Evolutionary conservation across 2,113 vertebrate species (phyloP).

Genomic region (Takifugu bimaculatus): DNA sequence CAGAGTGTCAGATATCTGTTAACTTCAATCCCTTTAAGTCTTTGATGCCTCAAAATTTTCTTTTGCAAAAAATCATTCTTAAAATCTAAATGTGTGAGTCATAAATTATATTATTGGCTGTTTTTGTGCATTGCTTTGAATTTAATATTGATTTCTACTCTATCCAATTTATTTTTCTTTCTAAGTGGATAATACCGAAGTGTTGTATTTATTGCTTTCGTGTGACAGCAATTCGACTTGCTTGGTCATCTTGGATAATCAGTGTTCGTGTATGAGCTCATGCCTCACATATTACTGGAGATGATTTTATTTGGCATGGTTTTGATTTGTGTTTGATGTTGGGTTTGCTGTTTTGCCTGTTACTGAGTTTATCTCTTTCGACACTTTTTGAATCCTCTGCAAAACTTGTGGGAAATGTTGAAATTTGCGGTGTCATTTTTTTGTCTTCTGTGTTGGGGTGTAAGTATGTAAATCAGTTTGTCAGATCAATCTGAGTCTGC

Average conservation of each 20-base stretch:
- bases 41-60: no score
- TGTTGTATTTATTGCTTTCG: constrained; percentile 70
- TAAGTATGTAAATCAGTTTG: constrained; percentile 20
- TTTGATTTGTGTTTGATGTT: constrained; percentile 11
- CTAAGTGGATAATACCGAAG: constrained; percentile 18
- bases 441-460: no score
- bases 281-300: constrained; percentile 9
- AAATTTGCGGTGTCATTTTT: constrained; percentile 10
- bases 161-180: constrained; percentile 7
- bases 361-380: constrained; percentile 6
- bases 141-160: constrained; percentile 18
- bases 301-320: neutral
- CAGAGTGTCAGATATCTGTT: constrained; percentile 25
- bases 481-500: constrained; percentile 31
- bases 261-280: constrained; percentile 14
- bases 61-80: no score
- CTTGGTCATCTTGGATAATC: constrained; percentile 43
- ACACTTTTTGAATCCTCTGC: constrained; percentile 29
- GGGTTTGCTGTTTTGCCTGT: constrained; percentile 17
- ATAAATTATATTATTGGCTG: constrained; percentile 16
- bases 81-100: no score
- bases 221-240: constrained; percentile 34
- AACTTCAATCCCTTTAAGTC: no score
- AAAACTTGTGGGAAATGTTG: constrained; percentile 16
- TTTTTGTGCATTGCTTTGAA: constrained; percentile 14